Conservation (phyloP, 2,113 vertebrate genomes). For the Atlantisia rogersi region DNA sequence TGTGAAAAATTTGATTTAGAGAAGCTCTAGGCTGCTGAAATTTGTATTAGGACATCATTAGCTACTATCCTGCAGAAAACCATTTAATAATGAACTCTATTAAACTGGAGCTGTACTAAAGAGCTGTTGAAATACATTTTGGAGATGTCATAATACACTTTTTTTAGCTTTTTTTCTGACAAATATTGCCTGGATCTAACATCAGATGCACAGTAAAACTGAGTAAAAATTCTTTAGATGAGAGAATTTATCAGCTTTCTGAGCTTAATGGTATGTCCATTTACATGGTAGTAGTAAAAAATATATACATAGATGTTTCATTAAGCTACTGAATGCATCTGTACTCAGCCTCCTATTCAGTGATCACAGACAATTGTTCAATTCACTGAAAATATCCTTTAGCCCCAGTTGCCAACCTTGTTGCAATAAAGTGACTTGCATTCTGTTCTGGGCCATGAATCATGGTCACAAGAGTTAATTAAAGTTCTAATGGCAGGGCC, state of each 20-base stretch:
- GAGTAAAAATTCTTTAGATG: constrained; percentile 1
- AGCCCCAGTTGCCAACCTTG: neutral
- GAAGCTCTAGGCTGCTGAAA: neutral
- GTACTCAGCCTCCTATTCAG: neutral
- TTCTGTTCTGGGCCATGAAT: constrained; percentile 41
- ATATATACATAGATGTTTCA: neutral
- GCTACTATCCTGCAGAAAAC: neutral
- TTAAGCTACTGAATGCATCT: neutral
- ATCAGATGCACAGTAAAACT: neutral
- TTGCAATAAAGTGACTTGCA: neutral
- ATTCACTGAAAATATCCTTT: constrained; percentile 2
- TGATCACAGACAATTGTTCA: neutral
- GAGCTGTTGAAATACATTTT: neutral
- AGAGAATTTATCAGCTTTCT: neutral
- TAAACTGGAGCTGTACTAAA: neutral
- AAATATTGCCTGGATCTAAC: neutral
- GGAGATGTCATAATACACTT: neutral
- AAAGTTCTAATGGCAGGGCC: constrained; percentile 38
- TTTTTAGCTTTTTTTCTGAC: neutral
- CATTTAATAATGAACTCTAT: constrained; percentile 9
- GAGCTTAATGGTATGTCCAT: neutral
- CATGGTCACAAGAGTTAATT: constrained; percentile 36
- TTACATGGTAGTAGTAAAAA: neutral
- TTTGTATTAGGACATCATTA: neutral
- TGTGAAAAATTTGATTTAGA: neutral